Evolutionary conservation across 1,140 invertebrate genomes (phyloP).

Genomic region (Philotrypesis tridentata): DNA sequence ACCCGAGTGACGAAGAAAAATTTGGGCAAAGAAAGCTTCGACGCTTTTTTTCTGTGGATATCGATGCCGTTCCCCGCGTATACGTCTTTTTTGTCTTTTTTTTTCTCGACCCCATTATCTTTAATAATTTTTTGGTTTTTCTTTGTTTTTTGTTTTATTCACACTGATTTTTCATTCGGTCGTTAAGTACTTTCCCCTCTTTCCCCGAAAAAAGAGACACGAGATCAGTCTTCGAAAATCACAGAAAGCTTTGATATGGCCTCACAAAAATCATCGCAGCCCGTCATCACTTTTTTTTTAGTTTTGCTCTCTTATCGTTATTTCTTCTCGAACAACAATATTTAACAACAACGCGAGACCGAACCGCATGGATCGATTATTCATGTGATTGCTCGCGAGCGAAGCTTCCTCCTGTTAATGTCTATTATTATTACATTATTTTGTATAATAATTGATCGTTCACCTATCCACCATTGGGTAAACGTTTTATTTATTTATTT

Average conservation of each 20-base stretch:
- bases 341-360: slow-evolving; percentile 22
- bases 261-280: slow-evolving; percentile 51
- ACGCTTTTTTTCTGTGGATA: background rate
- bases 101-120: background rate
- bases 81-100: background rate
- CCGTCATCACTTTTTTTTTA: slow-evolving; percentile 14
- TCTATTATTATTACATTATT: no score
- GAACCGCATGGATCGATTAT: slow-evolving; percentile 17
- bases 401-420: slow-evolving; percentile 24
- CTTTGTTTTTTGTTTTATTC: background rate
- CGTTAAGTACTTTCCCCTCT: background rate
- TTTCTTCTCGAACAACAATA: slow-evolving; percentile 27
- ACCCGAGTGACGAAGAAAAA: background rate
- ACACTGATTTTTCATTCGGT: background rate
- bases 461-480: background rate
- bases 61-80: slow-evolving; percentile 25
- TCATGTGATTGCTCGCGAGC: background rate
- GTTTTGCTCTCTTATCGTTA: background rate
- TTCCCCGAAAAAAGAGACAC: slow-evolving; percentile 55
- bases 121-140: slow-evolving; percentile 17
- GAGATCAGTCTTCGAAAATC: slow-evolving; percentile 71
- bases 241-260: slow-evolving; percentile 72
- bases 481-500: no score
- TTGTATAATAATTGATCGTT: slow-evolving; percentile 6
- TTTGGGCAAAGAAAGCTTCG: background rate